These are phyloP conservation scores for Eueides isabella DNA, from an alignment of 1,140 invertebrate genomes.

Conservation along the genomic window DNA sequence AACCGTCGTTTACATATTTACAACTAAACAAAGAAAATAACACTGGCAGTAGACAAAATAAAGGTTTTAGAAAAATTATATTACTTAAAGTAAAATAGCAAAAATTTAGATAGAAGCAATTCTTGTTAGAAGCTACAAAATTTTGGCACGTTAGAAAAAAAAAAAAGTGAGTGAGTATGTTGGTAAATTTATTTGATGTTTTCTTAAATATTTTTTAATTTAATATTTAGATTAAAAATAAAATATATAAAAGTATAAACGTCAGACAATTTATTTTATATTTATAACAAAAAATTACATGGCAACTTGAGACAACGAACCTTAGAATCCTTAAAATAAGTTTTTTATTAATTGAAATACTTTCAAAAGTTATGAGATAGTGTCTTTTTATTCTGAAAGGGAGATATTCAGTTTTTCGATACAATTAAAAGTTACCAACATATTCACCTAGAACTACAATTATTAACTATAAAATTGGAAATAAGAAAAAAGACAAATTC, in stretches of 20 bases:
- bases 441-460: not conserved
- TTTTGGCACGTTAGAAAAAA: conserved; percentile 58
- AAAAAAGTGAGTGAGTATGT: not conserved
- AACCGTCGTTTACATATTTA: conserved; percentile 56
- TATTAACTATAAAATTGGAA: not conserved
- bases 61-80: conserved; percentile 22
- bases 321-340: too few relatives aligned
- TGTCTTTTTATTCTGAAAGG: too few relatives aligned
- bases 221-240: too few relatives aligned
- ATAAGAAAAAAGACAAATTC: not conserved
- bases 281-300: too few relatives aligned
- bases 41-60: conserved; percentile 33
- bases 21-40: conserved; percentile 49
- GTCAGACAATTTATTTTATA: too few relatives aligned
- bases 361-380: too few relatives aligned
- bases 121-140: conserved; percentile 16
- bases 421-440: not conserved
- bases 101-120: not conserved
- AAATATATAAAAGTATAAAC: too few relatives aligned
- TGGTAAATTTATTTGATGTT: not conserved
- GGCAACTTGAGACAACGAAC: too few relatives aligned
- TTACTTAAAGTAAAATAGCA: conserved; percentile 11
- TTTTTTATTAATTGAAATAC: too few relatives aligned
- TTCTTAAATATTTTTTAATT: too few relatives aligned
- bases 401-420: not conserved